Base-by-base conservation (phyloP, 2,113 vertebrate genomes). In the Hystrix cristata region DNA sequence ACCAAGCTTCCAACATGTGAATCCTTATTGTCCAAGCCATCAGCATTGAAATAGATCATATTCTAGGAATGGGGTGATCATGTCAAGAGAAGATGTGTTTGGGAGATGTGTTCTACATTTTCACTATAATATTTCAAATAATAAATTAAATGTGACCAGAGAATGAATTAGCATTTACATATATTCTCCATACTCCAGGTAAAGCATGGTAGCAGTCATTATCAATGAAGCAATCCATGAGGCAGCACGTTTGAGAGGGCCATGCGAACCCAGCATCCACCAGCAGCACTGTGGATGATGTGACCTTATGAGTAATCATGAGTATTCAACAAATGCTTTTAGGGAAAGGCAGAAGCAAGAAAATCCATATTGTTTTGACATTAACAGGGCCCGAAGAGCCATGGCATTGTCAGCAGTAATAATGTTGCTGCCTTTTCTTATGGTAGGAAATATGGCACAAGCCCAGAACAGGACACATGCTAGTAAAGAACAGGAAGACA, bases 401-500 rank as follows among this genome's bases (percentile, higher is more conserved):
- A 27, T 21, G 46, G 46, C 34, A 46, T 92, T 91, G 27, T 65
- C 60, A 81, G 76, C 48, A 74, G 34, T 79, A 93, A 51, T 34
- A 90, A 21, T 27, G 51, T 80, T 64, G 48, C 64, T 84, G 53
- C 38, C 59, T 89, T 60, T 62, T 69, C 69, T 71, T 13, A 0
- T 27, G 3, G n/a, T 55, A 46, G 62, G 43, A 84, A 46, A 90
- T 71, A 79, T 7, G 55, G 85, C 53, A 69, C 60, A 57, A 78
- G 62, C 62, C 62, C 46, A 29, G 18, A 79, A 79, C 14, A 34
- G 51, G 31, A 55, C 15, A 55, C 21, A 15, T 21, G 76, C 53
- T 34, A 55, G 76, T 80, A 85, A 96, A 55, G 55, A 89, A 62
- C 62, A 80, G 55, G 55, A 96, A 71, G 48, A 65, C 21, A 62